A percentile compares a stretch with the other conserved stretches of the same genome.
phyloP scores from a whole-genome alignment of 1,140 invertebrate species.

The Phymorhynchus buccinoides region DNA sequence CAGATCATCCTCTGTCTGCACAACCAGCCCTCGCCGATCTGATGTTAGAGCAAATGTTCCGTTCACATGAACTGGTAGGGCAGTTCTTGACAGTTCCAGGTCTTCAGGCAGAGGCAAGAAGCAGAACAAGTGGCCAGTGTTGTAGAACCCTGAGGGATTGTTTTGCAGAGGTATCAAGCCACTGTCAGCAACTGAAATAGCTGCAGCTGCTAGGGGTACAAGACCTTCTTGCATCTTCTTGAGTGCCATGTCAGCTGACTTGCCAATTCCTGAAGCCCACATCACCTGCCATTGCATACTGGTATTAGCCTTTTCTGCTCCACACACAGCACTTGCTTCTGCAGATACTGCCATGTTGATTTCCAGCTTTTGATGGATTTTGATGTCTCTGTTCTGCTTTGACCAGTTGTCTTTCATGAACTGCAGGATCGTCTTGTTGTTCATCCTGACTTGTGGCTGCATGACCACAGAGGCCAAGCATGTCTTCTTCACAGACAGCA shows the following conservation, averaged over 20 bases:
- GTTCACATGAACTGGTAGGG: conserved; percentile 56
- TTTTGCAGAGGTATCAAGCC: background rate
- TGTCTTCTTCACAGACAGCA: conserved; percentile 42
- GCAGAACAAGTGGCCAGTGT: conserved; percentile 49
- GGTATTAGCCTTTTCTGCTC: background rate
- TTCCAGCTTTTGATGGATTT: conserved; percentile 23
- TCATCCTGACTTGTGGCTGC: background rate
- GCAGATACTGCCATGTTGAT: background rate
- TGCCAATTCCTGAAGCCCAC: conserved; percentile 49
- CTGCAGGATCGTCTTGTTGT: background rate
- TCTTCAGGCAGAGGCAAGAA: conserved; percentile 55
- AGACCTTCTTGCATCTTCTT: background rate
- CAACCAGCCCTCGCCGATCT: conserved; percentile 47
- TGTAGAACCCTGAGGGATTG: conserved; percentile 30
- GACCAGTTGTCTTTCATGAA: background rate
- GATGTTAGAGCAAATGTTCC: conserved; percentile 57
- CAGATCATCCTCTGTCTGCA: conserved; percentile 48
- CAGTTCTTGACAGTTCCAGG: conserved; percentile 10
- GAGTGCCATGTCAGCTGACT: conserved; percentile 6
- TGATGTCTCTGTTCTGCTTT: background rate
- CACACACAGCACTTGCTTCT: background rate
- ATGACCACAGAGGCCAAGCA: background rate
- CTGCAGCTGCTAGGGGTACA: conserved; percentile 14
- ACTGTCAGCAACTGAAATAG: background rate
- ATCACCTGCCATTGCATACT: conserved; percentile 46